Evolutionary conservation across 2,888 invertebrate species (phyloP).

Genomic region (Odontocerum albicorne): DNA sequence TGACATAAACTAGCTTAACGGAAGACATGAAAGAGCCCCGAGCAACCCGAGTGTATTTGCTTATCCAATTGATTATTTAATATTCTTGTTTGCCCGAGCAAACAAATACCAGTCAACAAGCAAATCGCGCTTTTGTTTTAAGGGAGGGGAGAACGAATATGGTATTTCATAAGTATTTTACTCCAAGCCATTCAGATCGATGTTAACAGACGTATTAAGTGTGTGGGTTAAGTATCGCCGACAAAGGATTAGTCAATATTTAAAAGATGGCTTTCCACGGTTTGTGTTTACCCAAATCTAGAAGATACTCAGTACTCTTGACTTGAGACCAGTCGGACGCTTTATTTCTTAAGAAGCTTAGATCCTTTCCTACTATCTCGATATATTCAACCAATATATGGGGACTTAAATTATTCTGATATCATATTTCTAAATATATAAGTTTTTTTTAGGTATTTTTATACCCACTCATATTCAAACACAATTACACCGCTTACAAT

Average conservation of each 20-base stretch:
- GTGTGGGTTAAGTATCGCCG: constrained; percentile 29
- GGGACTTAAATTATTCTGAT: too few species aligned
- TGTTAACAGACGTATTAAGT: constrained; percentile 30
- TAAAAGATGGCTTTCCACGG: constrained; percentile 26
- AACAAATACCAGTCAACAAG: constrained; percentile 33
- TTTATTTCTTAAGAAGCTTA: constrained; percentile 12
- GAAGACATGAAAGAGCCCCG: constrained; percentile 23
- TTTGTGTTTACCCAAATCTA: constrained; percentile 21
- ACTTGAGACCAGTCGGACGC: constrained; percentile 6
- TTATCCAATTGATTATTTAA: constrained; percentile 32
- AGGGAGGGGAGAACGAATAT: constrained; percentile 11
- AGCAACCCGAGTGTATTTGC: constrained; percentile 13
- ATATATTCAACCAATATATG: too few species aligned
- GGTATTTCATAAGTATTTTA: constrained; percentile 8
- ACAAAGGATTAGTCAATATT: constrained; percentile 36
- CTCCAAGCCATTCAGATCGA: constrained; percentile 26
- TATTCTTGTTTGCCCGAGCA: constrained; percentile 32
- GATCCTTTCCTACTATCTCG: too few species aligned
- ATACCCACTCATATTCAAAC: too few species aligned
- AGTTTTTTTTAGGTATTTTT: too few species aligned
- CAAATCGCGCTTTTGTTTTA: constrained; percentile 30
- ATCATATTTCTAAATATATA: too few species aligned
- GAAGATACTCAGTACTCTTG: constrained; percentile 13
- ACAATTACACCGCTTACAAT: too few species aligned
- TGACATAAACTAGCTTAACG: too few species aligned